phyloP scores from a whole-genome alignment of 2,888 invertebrate species.

The Cheilosia scutellata region DNA sequence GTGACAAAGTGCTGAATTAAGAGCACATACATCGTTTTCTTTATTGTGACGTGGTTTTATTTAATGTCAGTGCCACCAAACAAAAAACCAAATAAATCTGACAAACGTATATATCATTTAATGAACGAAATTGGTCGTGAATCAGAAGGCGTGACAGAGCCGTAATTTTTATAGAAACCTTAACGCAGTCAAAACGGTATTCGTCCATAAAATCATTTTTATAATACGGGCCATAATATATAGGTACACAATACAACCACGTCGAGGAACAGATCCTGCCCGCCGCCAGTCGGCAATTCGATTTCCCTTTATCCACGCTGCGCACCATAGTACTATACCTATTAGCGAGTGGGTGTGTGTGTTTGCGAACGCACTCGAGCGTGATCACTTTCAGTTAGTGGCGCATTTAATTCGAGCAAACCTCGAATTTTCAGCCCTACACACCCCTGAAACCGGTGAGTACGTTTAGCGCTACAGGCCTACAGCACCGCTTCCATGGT shows the following conservation, averaged over 20 bases:
- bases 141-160: slow-evolving; percentile 75
- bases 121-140: slow-evolving; percentile 72
- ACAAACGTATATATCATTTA: slow-evolving; percentile 53
- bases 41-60: slow-evolving; percentile 66
- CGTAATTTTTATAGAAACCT: slow-evolving; percentile 75
- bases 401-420: slow-evolving; percentile 72
- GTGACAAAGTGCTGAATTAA: slow-evolving; percentile 71
- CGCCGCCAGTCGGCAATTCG: background rate
- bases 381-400: slow-evolving; percentile 73
- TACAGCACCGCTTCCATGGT: slow-evolving; percentile 52
- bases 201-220: slow-evolving; percentile 74
- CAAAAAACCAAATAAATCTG: slow-evolving; percentile 11
- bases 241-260: background rate
- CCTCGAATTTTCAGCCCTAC: slow-evolving; percentile 63
- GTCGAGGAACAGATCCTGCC: slow-evolving; percentile 56
- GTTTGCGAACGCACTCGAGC: slow-evolving; percentile 67
- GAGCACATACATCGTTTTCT: slow-evolving; percentile 61
- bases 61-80: slow-evolving; percentile 45
- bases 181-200: slow-evolving; percentile 73
- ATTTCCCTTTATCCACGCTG: slow-evolving; percentile 36
- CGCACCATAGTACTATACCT: background rate
- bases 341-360: slow-evolving; percentile 65
- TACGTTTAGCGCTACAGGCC: slow-evolving; percentile 51
- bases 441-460: slow-evolving; percentile 48
- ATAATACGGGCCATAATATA: slow-evolving; percentile 42